phyloP scores from a whole-genome alignment of 1,140 invertebrate species.

The Lepidurus couesii region DNA sequence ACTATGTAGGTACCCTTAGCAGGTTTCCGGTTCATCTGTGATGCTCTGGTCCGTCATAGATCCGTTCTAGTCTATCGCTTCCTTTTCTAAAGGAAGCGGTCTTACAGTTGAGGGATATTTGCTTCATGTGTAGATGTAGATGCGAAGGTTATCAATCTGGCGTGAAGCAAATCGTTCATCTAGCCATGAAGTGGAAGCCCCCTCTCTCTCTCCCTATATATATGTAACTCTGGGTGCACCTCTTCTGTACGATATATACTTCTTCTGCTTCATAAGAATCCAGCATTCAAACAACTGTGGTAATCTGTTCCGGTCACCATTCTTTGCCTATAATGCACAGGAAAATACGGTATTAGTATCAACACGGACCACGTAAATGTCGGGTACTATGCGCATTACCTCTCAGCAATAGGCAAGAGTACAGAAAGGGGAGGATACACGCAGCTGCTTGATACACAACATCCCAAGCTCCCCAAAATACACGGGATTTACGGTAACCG shows the following conservation, averaged over 20 bases:
- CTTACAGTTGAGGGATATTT: conserved; percentile 22
- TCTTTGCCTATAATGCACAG: neutral
- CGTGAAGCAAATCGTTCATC: conserved; percentile 17
- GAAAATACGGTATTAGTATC: neutral
- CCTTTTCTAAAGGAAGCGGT: conserved; percentile 1
- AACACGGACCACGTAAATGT: neutral
- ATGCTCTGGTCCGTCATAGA: conserved; percentile 14
- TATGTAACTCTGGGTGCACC: neutral
- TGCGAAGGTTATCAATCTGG: conserved; percentile 13
- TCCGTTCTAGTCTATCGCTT: conserved; percentile 21
- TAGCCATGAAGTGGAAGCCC: conserved; percentile 21
- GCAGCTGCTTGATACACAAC: neutral
- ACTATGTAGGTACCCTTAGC: neutral
- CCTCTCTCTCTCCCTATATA: neutral
- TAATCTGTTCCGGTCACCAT: neutral
- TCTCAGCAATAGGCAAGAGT: too few relatives aligned
- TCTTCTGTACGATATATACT: conserved; percentile 6
- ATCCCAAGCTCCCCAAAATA: neutral
- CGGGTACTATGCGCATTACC: too few relatives aligned
- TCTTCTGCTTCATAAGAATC: neutral
- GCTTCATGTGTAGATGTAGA: conserved; percentile 1
- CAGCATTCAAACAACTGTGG: conserved; percentile 12
- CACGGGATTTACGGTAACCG: neutral
- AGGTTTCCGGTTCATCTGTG: conserved; percentile 15
- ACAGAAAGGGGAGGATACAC: too few relatives aligned